phyloP scores from a whole-genome alignment of 92 coral and sea anemone genomes.

The Epizoanthus illoricatus region DNA sequence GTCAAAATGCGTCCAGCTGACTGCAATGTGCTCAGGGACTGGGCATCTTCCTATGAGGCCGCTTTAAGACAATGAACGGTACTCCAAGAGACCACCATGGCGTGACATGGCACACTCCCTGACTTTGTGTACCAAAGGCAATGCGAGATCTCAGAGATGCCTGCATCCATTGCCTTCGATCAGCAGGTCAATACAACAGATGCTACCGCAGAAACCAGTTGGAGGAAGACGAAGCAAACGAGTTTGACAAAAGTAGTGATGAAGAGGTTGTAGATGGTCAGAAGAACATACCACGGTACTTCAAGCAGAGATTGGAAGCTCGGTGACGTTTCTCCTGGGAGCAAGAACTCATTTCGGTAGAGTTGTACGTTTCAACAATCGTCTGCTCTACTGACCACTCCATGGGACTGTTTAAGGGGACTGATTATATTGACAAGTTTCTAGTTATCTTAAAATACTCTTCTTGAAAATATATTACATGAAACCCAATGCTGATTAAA shows the following conservation, averaged over 20 bases:
- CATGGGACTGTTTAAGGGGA: neutral
- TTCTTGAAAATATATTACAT: neutral
- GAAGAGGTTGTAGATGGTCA: conserved; percentile 36
- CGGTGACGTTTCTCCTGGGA: conserved; percentile 53
- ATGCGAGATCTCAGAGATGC: conserved; percentile 17
- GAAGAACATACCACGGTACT: conserved; percentile 15
- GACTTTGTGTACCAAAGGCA: conserved; percentile 43
- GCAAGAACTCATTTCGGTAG: conserved; percentile 52
- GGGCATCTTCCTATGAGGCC: conserved; percentile 54
- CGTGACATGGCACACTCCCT: conserved; percentile 45
- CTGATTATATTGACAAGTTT: neutral
- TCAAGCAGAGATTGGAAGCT: conserved; percentile 57
- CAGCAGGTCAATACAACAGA: conserved; percentile 4
- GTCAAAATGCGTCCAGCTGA: conserved; percentile 40
- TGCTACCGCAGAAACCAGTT: neutral
- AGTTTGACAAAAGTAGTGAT: conserved; percentile 37
- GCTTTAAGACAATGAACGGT: conserved; percentile 62
- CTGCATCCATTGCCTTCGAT: conserved; percentile 32
- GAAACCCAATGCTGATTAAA: too few relatives aligned
- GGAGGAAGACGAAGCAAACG: conserved; percentile 25
- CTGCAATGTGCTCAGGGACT: conserved; percentile 50
- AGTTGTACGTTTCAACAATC: conserved; percentile 45
- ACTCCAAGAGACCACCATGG: conserved; percentile 64
- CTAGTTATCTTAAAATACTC: neutral
- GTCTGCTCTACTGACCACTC: conserved; percentile 27